phyloP scores from a whole-genome alignment of 2,797 vertebrate species.

The Muscicapa comitata region DNA sequence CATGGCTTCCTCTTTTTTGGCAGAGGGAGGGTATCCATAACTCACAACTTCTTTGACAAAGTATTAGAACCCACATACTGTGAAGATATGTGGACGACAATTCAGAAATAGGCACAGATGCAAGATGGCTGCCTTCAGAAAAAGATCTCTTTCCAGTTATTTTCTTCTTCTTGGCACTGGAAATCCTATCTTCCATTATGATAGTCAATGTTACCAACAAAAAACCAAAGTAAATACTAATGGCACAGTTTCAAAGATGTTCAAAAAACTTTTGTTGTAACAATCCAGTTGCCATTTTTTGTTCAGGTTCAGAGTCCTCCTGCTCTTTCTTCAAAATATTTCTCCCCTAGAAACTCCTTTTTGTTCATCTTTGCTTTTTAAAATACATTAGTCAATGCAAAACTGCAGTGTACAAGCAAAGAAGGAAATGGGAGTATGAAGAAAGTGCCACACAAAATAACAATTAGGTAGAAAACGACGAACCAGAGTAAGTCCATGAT shows the following conservation, averaged over 20 bases:
- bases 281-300: slow-evolving; percentile 1
- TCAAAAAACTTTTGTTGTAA: slow-evolving; percentile 1
- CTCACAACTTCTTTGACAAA: neutral
- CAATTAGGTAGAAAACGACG: neutral
- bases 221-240: neutral
- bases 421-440: neutral
- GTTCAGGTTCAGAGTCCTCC: slow-evolving; percentile 23
- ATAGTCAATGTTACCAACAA: neutral
- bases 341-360: neutral
- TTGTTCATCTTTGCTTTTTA: slow-evolving; percentile 28
- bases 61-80: neutral
- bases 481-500: neutral
- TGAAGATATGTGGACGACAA: neutral
- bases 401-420: neutral
- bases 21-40: neutral
- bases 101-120: slow-evolving; percentile 23
- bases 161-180: slow-evolving; percentile 32
- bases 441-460: slow-evolving; percentile 2
- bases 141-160: neutral
- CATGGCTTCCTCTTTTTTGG: neutral
- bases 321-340: slow-evolving; percentile 22
- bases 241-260: slow-evolving; percentile 4
- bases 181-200: slow-evolving; percentile 16
- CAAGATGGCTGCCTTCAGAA: slow-evolving; percentile 19
- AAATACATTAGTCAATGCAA: slow-evolving; percentile 2